Evolutionary conservation across 2,113 vertebrate genomes (phyloP), one percentile per base, ranked within the genome.

Genomic region (Lipophrys pholis): DNA sequence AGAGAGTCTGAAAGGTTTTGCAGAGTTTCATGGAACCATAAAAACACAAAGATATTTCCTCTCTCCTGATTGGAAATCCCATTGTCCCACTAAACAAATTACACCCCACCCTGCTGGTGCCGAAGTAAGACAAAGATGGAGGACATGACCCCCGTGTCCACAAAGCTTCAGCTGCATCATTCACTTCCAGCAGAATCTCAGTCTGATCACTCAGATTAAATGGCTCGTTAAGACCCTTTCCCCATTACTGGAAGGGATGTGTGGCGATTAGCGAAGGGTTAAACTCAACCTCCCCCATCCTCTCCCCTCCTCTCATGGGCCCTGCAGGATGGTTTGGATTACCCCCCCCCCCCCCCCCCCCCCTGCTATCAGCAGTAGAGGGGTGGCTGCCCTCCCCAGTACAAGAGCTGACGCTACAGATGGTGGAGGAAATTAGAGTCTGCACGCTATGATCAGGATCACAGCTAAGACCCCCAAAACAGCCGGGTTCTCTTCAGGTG

Each of bases 351-450:
- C 65, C 7, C 42, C n/a, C 48, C 48, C 14, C 30, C 52, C 11
- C 45, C 57, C 30, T 0, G 49, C 50, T 66, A 57, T 42, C 69
- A 3, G 60, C 51, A 60, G 70, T 6, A 16, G 69, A 66, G 64
- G 59, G 65, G 59, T 61, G 81, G 76, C 40, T 10, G 17, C 21
- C 36, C 52, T 49, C 50, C 53, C 51, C 51, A 14, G 21, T 30
- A 11, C 62, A 30, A 12, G 62, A 70, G 62, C 78, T 49, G 15
- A 10, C 59, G 64, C 71, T 84, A 57, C 89, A 90, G 89, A 89
- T 90, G 89, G 87, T 11, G 43, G 52, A 72, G 74, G 78, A 84
- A 80, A 85, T 85, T 84, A 77, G 68, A 87, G 70, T 59, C 81
- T 59, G 61, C 87, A 86, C 57, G 77, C 74, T 7, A 69, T 21